phyloP scores from a whole-genome alignment of 2,888 invertebrate species.

The Eudasyphora cyanicolor region DNA sequence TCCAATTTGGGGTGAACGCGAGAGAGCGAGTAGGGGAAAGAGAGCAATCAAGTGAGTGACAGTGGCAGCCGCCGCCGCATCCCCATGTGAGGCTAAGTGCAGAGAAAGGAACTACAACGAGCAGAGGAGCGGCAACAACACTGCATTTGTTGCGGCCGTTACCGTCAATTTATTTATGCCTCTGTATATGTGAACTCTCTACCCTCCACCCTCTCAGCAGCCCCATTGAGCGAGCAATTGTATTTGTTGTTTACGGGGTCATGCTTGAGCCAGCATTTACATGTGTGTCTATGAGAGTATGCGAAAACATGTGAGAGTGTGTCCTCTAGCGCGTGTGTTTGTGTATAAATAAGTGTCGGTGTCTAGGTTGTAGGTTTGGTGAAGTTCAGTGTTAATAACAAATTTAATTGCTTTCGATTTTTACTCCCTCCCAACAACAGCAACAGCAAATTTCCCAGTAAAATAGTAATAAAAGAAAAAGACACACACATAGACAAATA shows the following conservation, averaged over 20 bases:
- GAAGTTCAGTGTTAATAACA: constrained; percentile 74
- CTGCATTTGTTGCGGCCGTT: constrained; percentile 55
- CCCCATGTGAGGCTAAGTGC: no score
- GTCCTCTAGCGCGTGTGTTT: constrained; percentile 25
- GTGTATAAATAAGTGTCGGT: constrained; percentile 7
- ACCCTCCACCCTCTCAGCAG: no score
- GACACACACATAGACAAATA: constrained; percentile 8
- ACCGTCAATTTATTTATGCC: constrained; percentile 48
- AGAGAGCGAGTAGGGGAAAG: constrained; percentile 7
- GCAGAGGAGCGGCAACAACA: constrained; percentile 22
- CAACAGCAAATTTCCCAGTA: constrained; percentile 8
- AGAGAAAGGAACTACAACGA: constrained; percentile 15
- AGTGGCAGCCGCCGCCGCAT: background rate
- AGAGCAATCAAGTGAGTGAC: constrained; percentile 26
- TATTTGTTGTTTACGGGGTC: constrained; percentile 3
- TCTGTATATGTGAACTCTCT: constrained; percentile 20
- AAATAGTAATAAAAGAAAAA: constrained; percentile 6
- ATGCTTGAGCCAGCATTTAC: background rate
- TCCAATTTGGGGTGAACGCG: background rate
- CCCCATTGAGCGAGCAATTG: background rate
- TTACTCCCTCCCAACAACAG: constrained; percentile 44
- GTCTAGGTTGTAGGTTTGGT: no score
- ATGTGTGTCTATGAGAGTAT: background rate
- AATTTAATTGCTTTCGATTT: constrained; percentile 75
- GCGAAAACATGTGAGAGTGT: background rate